phyloP scores from a whole-genome alignment of 1,140 invertebrate species.

The Ostrea edulis region DNA sequence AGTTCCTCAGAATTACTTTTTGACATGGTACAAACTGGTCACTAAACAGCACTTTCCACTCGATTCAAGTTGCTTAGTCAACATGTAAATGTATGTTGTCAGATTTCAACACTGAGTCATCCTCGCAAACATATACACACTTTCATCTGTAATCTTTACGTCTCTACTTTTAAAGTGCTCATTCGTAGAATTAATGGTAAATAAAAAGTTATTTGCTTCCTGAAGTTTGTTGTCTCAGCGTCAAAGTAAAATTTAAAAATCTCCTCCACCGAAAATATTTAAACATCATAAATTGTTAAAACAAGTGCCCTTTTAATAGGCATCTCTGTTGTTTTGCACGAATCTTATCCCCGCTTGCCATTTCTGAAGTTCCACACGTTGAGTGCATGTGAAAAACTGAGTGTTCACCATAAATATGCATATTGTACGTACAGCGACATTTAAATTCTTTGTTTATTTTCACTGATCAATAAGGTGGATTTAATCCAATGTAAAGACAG shows the following conservation, averaged over 20 bases:
- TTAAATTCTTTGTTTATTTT: slow-evolving; percentile 41
- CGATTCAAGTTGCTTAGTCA: slow-evolving; percentile 32
- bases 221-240: slow-evolving; percentile 15
- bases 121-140: slow-evolving; percentile 22
- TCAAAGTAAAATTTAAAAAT: slow-evolving; percentile 29
- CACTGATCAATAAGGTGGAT: slow-evolving; percentile 39
- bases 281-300: slow-evolving; percentile 36
- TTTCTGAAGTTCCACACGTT: slow-evolving; percentile 31
- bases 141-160: slow-evolving; percentile 35
- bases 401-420: slow-evolving; percentile 34
- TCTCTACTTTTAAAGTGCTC: slow-evolving; percentile 34
- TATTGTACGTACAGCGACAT: slow-evolving; percentile 21
- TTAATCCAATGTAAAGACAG: slow-evolving; percentile 42
- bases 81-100: slow-evolving; percentile 35
- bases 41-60: slow-evolving; percentile 27
- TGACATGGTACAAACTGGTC: slow-evolving; percentile 33
- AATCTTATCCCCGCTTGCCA: not conserved
- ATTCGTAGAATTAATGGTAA: slow-evolving; percentile 33
- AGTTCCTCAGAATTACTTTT: not conserved
- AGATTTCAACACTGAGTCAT: slow-evolving; percentile 34
- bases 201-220: slow-evolving; percentile 36
- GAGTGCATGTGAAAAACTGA: slow-evolving; percentile 22
- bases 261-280: slow-evolving; percentile 19
- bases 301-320: slow-evolving; percentile 25
- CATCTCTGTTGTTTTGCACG: not conserved